These are phyloP conservation scores for Lophotis ruficrista DNA, from an alignment of 2,113 vertebrate species.

Conservation along the genomic window DNA sequence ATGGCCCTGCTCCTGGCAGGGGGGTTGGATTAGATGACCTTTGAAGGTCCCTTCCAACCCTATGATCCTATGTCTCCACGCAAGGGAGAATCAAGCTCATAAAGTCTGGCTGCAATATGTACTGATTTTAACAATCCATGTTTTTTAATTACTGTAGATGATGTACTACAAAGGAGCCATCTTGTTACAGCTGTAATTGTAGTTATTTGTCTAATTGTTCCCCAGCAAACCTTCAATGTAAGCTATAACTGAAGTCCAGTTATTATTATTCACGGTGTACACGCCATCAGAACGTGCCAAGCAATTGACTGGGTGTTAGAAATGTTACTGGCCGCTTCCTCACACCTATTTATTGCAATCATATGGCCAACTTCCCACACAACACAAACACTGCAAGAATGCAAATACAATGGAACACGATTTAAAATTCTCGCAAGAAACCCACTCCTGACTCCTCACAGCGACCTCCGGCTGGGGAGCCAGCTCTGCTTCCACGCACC, in stretches of 20 bases:
- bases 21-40: too few species aligned
- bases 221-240: neutral
- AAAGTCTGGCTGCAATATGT: neutral
- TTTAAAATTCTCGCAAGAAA: neutral
- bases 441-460: neutral
- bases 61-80: accelerated
- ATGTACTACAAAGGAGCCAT: neutral
- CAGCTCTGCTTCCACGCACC: neutral
- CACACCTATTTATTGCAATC: neutral
- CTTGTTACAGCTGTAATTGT: neutral
- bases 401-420: neutral
- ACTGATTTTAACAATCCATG: conserved; percentile 14
- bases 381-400: neutral
- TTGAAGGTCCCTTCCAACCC: too few species aligned
- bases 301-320: neutral
- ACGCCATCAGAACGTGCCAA: neutral
- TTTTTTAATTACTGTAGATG: neutral
- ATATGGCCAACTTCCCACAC: neutral
- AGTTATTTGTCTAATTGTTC: neutral
- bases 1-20: too few species aligned
- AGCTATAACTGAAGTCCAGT: neutral
- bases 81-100: neutral
- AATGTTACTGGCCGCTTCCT: neutral
- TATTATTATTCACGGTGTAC: neutral
- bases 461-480: neutral